Evolutionary conservation across 2,797 vertebrate species (phyloP).

Genomic region (Hoplostethus atlanticus): DNA sequence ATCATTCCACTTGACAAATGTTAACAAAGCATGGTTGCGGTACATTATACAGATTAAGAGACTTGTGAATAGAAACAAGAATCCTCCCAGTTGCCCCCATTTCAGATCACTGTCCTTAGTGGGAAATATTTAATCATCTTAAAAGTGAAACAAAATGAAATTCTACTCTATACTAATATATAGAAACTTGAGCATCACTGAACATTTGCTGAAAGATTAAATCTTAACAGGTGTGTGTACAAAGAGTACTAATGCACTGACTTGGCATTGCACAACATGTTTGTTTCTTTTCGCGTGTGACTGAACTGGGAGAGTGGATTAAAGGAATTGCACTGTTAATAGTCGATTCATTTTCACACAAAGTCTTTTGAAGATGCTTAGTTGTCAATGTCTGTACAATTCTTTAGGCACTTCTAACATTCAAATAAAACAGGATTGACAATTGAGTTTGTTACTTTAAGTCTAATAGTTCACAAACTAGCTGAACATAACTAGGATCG

Average conservation of each 20-base stretch:
- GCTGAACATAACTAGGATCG: slow-evolving; percentile 50
- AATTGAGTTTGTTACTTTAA: slow-evolving; percentile 51
- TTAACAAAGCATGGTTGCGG: slow-evolving; percentile 53
- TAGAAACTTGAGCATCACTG: slow-evolving; percentile 45
- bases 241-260: slow-evolving; percentile 61
- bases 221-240: slow-evolving; percentile 55
- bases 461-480: slow-evolving; percentile 57
- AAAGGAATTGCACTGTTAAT: slow-evolving; percentile 10
- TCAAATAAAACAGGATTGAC: slow-evolving; percentile 79
- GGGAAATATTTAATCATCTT: slow-evolving; percentile 39
- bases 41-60: slow-evolving; percentile 52
- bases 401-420: slow-evolving; percentile 87
- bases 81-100: slow-evolving; percentile 33
- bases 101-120: slow-evolving; percentile 35
- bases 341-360: slow-evolving; percentile 51
- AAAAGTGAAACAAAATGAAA: slow-evolving; percentile 57
- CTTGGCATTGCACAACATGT: slow-evolving; percentile 50
- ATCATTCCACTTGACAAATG: slow-evolving; percentile 50
- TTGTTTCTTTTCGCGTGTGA: slow-evolving; percentile 43
- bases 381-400: slow-evolving; percentile 74
- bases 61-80: slow-evolving; percentile 50
- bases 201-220: slow-evolving; percentile 57
- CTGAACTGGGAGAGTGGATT: slow-evolving; percentile 38
- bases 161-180: slow-evolving; percentile 40
- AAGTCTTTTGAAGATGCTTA: slow-evolving; percentile 75